Percentiles rank a stretch among this genome's conserved stretches.
phyloP scores from a whole-genome alignment of 1,140 invertebrate genomes.

The Drosophila paulistorum region DNA sequence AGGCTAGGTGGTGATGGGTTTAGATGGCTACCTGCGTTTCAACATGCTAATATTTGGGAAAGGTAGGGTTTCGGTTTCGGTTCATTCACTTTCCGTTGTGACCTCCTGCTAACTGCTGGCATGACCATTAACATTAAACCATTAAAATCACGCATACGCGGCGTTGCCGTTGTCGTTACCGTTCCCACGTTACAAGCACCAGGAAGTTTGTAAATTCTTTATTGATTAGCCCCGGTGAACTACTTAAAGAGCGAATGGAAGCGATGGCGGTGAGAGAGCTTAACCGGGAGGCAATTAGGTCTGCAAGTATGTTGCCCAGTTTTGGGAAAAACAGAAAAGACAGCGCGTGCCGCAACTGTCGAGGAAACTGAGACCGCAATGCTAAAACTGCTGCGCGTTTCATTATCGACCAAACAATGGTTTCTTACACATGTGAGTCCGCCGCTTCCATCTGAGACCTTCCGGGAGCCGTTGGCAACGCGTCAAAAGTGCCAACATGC shows the following conservation, averaged over 20 bases:
- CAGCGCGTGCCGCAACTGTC: conserved; percentile 24
- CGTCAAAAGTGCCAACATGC: conserved; percentile 18
- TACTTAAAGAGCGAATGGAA: conserved; percentile 36
- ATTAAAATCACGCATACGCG: conserved; percentile 61
- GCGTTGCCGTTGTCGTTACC: conserved; percentile 43
- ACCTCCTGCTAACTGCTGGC: background rate
- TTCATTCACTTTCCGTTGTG: conserved; percentile 36
- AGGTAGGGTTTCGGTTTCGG: conserved; percentile 37
- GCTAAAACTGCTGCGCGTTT: conserved; percentile 9
- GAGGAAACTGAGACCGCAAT: conserved; percentile 18
- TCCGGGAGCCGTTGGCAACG: conserved; percentile 8
- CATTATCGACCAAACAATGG: conserved; percentile 23
- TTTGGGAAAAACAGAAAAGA: conserved; percentile 25
- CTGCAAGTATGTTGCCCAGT: conserved; percentile 46
- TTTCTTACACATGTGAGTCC: conserved; percentile 11
- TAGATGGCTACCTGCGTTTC: conserved; percentile 62
- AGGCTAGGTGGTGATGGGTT: background rate
- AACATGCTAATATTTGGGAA: conserved; percentile 56
- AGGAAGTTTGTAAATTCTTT: conserved; percentile 23
- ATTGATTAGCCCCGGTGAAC: conserved; percentile 76
- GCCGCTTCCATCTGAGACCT: background rate
- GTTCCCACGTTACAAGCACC: conserved; percentile 49
- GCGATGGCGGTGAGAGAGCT: background rate
- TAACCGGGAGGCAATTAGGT: conserved; percentile 62
- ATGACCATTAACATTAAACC: conserved; percentile 54